Percentiles rank a stretch among this genome's conserved stretches.
phyloP scores from a whole-genome alignment of 2,888 invertebrate genomes.

The Quadroppia sp. region DNA sequence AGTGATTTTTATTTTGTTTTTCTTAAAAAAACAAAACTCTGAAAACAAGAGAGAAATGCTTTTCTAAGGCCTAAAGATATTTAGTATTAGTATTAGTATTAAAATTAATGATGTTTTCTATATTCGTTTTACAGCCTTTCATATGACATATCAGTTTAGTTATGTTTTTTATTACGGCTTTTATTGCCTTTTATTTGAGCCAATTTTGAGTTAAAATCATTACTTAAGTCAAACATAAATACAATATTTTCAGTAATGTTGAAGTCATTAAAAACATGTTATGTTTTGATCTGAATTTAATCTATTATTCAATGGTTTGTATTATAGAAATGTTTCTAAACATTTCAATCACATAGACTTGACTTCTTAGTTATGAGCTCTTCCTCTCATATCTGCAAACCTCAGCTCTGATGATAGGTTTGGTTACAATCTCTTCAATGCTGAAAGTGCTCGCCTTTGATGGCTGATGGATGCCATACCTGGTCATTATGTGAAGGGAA shows the following conservation, averaged over 20 bases:
- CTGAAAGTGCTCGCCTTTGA: slow-evolving; percentile 21
- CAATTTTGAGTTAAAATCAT: slow-evolving; percentile 14
- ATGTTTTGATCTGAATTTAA: slow-evolving; percentile 5
- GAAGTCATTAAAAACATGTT: slow-evolving; percentile 24
- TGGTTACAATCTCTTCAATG: background rate
- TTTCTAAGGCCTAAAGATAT: slow-evolving; percentile 4
- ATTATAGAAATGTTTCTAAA: slow-evolving; percentile 19
- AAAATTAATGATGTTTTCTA: slow-evolving; percentile 32
- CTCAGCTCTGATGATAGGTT: slow-evolving; percentile 27
- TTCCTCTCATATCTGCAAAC: background rate
- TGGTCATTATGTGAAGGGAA: slow-evolving; percentile 28
- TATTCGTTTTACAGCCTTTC: background rate
- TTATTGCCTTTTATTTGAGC: slow-evolving; percentile 24
- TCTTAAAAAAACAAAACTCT: background rate
- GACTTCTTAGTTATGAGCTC: slow-evolving; percentile 10
- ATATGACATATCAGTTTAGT: slow-evolving; percentile 25
- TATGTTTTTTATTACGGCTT: slow-evolving; percentile 31
- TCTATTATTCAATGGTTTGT: slow-evolving; percentile 28
- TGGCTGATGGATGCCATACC: slow-evolving; percentile 26
- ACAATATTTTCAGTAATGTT: slow-evolving; percentile 17
- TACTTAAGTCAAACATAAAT: slow-evolving; percentile 14
- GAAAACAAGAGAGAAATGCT: background rate
- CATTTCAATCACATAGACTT: slow-evolving; percentile 30
- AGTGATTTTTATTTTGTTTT: slow-evolving; percentile 13
- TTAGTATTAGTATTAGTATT: background rate